Base-by-base conservation (phyloP, 2,888 invertebrate species). In the Marasmarcha lunaedactyla region DNA sequence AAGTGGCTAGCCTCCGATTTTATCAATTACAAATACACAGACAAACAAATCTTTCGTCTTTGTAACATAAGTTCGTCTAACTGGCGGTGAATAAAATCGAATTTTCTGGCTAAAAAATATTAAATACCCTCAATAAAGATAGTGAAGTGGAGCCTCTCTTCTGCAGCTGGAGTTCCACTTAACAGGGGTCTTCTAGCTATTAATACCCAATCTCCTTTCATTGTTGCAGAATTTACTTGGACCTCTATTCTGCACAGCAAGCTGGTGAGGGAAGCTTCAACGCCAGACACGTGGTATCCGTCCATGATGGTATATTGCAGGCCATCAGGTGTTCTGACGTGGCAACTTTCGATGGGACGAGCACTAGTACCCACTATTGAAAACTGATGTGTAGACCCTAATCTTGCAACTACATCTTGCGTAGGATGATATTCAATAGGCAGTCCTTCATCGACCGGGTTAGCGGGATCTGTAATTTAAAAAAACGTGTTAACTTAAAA, bases 91-190 rank as follows among this genome's bases (percentile, higher is more conserved):
- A n/a, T n/a, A n/a, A n/a, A n/a, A n/a, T n/a, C n/a, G n/a, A n/a
- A n/a, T n/a, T n/a, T n/a, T n/a, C n/a, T n/a, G n/a, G n/a, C n/a
- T n/a, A n/a, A n/a, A n/a, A n/a, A n/a, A n/a, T n/a, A n/a, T n/a
- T n/a, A n/a, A 20, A 54, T 70, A 79, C 79, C 71, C 72, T 74
- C 66, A 36, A 73, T 58, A 41, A 52, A 42, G 48, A 79, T 65
- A 35, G 52, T 62, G 44, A 76, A 64, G 10, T 57, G 52, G 46
- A 58, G 50, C 51, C 71, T 63, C 45, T 57, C 64, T 61, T 78
- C 71, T n/a, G 63, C 52, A 14, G 38, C 45, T 1, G 42, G 41
- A 7, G 4, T 20, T 5, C 7, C 3, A 1, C 50, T 44, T 12
- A 40, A 43, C 15, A 48, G 52, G 0, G 36, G 49, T 3, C 58